Percentiles rank a stretch among this genome's conserved stretches.
Evolutionary conservation across 2,888 invertebrate genomes (phyloP).

Genomic region (Drosophila formosana): DNA sequence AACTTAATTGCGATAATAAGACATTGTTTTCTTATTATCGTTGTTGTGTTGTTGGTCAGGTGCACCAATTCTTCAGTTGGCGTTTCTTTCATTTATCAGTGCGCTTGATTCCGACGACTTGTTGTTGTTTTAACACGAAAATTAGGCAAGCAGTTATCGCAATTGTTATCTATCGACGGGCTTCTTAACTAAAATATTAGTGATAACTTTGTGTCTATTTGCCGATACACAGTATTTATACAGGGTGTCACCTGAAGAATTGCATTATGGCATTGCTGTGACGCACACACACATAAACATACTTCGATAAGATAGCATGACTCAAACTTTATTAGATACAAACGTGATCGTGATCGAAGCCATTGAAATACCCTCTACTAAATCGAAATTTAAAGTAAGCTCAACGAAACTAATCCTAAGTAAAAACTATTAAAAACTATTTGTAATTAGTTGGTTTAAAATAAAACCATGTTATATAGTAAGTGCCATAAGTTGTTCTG

Average conservation of each 20-base stretch:
- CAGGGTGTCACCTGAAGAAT: conserved; percentile 48
- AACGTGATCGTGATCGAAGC: conserved; percentile 44
- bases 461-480: neutral
- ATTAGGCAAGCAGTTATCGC: conserved; percentile 50
- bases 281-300: conserved; percentile 16
- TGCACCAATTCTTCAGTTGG: conserved; percentile 15
- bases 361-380: conserved; percentile 31
- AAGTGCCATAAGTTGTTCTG: neutral
- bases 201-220: conserved; percentile 31
- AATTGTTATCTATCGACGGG: conserved; percentile 36
- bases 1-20: conserved; percentile 54
- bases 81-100: conserved; percentile 41
- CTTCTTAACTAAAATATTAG: conserved; percentile 33
- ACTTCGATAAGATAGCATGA: conserved; percentile 52
- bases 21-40: conserved; percentile 17
- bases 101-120: conserved; percentile 17
- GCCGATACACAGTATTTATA: conserved; percentile 9
- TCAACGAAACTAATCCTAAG: neutral
- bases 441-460: neutral
- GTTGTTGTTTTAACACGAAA: conserved; percentile 34
- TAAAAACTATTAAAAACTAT: neutral
- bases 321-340: conserved; percentile 34
- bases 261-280: conserved; percentile 50
- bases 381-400: conserved; percentile 17
- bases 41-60: conserved; percentile 42